Base-by-base conservation (phyloP, 2,888 invertebrate genomes). In the Oasisia sp. region DNA sequence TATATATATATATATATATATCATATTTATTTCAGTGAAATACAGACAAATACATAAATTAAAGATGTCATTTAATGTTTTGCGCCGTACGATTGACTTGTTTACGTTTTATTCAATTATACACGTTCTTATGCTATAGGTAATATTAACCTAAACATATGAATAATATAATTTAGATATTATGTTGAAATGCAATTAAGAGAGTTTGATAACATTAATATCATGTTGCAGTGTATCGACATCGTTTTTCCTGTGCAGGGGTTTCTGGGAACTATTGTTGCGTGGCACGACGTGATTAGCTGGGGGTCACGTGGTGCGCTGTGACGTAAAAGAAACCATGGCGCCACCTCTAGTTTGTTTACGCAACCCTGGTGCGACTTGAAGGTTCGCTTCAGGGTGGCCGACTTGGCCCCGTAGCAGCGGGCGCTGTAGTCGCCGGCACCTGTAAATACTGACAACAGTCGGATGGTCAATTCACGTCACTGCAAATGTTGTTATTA, bases 321-420 rank as follows among this genome's bases (percentile, higher is more conserved):
- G 74, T 74, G 74, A 74, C 74, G 74, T 19, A 74, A 74, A n/a
- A 19, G n/a, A 27, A 74, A 74, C 74, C 27, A 27, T 27, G 7
- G 74, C 74, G 89, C 27, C 89, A 96, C 96, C 95, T 96, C 95
- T 19, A 97, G 92, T 56, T 95, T 95, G 91, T 96, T 97, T 56
- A 97, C 94, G 89, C 96, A 95, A 27, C 95, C 95, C 32, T 94
- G 94, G 93, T 97, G 97, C 9, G 97, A 97, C 50, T 94, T 93
- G 94, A 96, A 96, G 0, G 94, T 94, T 92, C 96, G 94, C 93
- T 95, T 95, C 44, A 96, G 93, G 32, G 95, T 94, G 32, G 96
- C 97, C 0, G 96, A 96, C 94, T 97, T 96, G 27, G 96, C 95
- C 93, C 97, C 97, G 94, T 95, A 97, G 91, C 96, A 95, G 92